phyloP scores from a whole-genome alignment of 2,113 vertebrate genomes.

The Crotalus viridis region DNA sequence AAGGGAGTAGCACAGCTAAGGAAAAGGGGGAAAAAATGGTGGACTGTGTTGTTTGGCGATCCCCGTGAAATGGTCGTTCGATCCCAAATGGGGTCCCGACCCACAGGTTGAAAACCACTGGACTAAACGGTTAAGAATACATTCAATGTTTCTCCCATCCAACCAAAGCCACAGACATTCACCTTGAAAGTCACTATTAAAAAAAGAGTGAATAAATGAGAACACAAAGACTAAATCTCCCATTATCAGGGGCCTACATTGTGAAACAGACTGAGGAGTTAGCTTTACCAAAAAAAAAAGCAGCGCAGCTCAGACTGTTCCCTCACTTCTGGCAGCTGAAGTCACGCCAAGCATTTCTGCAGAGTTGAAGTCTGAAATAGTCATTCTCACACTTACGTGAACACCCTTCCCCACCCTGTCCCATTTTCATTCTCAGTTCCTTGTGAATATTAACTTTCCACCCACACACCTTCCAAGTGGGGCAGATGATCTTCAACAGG shows the following conservation, averaged over 20 bases:
- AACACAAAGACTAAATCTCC: background rate
- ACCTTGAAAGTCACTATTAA: background rate
- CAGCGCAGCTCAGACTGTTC: conserved; percentile 43
- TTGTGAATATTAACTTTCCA: conserved; percentile 59
- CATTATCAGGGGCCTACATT: background rate
- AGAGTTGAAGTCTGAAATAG: conserved; percentile 33
- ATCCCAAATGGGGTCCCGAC: too few relatives aligned
- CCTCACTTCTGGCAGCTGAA: conserved; percentile 52
- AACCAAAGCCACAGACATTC: background rate
- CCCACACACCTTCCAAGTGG: conserved; percentile 21
- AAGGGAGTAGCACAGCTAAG: too few relatives aligned
- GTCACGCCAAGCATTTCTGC: conserved; percentile 50
- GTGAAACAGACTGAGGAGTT: background rate
- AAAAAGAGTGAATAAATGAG: background rate
- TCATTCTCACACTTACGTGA: conserved; percentile 41
- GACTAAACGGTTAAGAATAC: background rate
- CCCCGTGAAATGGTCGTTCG: too few relatives aligned
- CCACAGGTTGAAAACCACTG: too few relatives aligned
- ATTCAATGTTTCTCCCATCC: fast-evolving
- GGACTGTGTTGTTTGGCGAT: too few relatives aligned
- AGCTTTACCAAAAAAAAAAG: conserved; percentile 2
- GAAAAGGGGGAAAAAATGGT: too few relatives aligned
- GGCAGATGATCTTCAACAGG: background rate
- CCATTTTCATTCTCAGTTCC: conserved; percentile 50
- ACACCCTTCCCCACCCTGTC: conserved; percentile 34